These are phyloP conservation scores for Mimas tiliae DNA, from an alignment of 2,888 invertebrate genomes.

Conservation along the genomic window DNA sequence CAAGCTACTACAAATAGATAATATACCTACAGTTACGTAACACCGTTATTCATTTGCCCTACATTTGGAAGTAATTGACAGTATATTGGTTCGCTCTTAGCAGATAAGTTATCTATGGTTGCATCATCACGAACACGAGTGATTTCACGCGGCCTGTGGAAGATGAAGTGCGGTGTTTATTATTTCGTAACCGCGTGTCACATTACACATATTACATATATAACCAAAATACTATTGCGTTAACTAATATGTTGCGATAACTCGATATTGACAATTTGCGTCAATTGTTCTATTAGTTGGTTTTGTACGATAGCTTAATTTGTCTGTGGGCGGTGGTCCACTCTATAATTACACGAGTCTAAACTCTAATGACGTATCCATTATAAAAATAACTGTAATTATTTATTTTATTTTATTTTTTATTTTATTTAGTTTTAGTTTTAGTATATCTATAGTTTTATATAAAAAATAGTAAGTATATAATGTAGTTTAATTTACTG, in stretches of 20 bases:
- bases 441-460: too few species aligned
- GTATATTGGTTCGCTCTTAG: neutral
- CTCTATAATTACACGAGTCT: too few species aligned
- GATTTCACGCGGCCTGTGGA: constrained; percentile 8
- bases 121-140: constrained; percentile 15
- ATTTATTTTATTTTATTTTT: too few species aligned
- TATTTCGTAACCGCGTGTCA: constrained; percentile 17
- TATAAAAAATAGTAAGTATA: too few species aligned
- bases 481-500: too few species aligned
- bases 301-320: neutral
- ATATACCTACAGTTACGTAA: neutral
- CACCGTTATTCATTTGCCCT: neutral
- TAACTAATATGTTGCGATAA: neutral
- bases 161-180: constrained; percentile 7
- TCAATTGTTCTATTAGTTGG: too few species aligned
- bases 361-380: too few species aligned
- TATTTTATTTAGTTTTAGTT: too few species aligned
- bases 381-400: too few species aligned
- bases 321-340: too few species aligned
- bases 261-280: neutral
- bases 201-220: neutral
- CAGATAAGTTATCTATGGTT: constrained; percentile 12
- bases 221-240: neutral
- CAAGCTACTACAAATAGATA: neutral
- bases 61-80: constrained; percentile 12